Evolutionary conservation across 2,797 vertebrate genomes (phyloP), one percentile per base, ranked within the genome.

Genomic region (Schizothorax lantsangensis): DNA sequence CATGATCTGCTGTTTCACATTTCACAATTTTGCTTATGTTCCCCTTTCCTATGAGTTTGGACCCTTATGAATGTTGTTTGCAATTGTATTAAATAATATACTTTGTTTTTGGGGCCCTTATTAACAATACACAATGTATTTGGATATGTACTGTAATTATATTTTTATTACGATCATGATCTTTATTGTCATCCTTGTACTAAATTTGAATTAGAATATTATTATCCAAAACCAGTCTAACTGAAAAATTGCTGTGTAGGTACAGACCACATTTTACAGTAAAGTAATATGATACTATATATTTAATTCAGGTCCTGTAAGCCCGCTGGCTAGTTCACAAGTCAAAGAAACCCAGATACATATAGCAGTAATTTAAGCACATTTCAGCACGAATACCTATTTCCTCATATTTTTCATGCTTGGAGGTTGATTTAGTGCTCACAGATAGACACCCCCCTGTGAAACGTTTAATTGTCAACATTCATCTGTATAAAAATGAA

Each of bases 401-500:
- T 85, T 72, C 64, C 59, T 40, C 11, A n/a, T 43, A 54, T 77
- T 83, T 73, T 72, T 66, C 54, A 82, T 79, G 23, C 87, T 79
- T 49, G 54, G 59, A 80, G 59, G 21, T 86, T 86, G 84, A 78
- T 83, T 72, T 86, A 84, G 47, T 47, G 23, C 43, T 64, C 10
- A 0, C 40, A 66, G 64, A 82, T 71, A 83, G 64, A 68, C 57
- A 40, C 74, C 49, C 54, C 47, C 21, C 68, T 83, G n/a, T 49
- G 74, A 73, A 83, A 54, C 45, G 23, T 86, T 86, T 79, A 79
- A 79, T 79, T 83, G 66, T 75, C 79, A 59, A 57, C 80, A 86
- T 88, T 75, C 43, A 72, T 86, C 75, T 80, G 68, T 79, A 88
- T 86, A 75, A 88, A 83, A 83, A 80, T 68, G 87, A 88, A 69